Evolutionary conservation across 2,888 invertebrate species (phyloP), one percentile per base, ranked within the genome.

Genomic region (Parascotia fuliginaria): DNA sequence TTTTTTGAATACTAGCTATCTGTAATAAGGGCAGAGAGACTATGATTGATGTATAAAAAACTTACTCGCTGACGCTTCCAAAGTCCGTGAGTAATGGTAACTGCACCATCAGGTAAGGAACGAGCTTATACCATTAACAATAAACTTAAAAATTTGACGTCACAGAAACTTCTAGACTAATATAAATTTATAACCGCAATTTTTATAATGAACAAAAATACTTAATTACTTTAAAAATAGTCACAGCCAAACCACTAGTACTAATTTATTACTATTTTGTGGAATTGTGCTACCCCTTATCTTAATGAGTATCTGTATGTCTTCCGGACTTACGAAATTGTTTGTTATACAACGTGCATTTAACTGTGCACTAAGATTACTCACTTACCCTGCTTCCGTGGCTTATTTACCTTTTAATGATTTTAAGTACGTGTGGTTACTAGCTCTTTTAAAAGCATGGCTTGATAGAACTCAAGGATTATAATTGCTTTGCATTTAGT

Each of bases 321-420:
- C 15, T 29, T 29, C 39, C 39, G 39, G 29, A 29, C 28, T 1
- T 36, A 36, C 36, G 2, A 29, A 39, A 39, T 39, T 39, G 29
- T 29, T 28, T 5, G 12, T 28, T 28, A 29, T 11, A 29, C 6
- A 28, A 39, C 16, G 14, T 22, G 22, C 19, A 12, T 37, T 32
- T 32, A 11, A 11, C 29, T 29, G 29, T 29, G 4, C 11, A 29
- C 2, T 24, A 7, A 6, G 5, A 24, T 24, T 24, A 24, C 24
- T 24, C 24, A 24, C 7, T 24, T 24, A 9, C 7, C 24, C 24
- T 24, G 7, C 1, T 24, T 9, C 7, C 3, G 5, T 24, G 3
- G 24, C 7, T 7, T 24, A 24, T 24, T 24, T 24, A 24, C 7
- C 24, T 7, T 24, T 6, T 24, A 6, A 24, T 6, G 7, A 24